Evolutionary conservation across 2,888 invertebrate species (phyloP), one percentile per base, ranked within the genome.

Genomic region (Catocala sponsa): DNA sequence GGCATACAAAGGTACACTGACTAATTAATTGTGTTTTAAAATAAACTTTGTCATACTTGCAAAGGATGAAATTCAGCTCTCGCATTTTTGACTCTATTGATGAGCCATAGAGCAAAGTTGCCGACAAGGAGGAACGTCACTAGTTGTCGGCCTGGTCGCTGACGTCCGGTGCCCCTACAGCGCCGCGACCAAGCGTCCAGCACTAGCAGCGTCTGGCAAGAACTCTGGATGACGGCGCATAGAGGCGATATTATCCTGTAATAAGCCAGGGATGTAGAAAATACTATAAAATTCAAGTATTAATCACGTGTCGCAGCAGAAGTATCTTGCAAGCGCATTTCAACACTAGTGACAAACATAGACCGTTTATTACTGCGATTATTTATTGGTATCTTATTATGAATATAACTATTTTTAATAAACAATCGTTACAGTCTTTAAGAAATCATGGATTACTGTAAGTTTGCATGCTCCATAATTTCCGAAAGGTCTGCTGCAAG

Each of bases 81-180:
- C 1, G 96, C 95, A 69, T 96, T 96, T 82, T 96, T 96, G 57
- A 97, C 92, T 9, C 96, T 95, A 78, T 96, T 96, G 6, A 97
- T 94, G n/a, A 96, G 95, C 96, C 96, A 96, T 63, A 96, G 90
- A 0, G 97, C 96, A 49, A 96, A 95, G 84, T 96, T 96, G 10
- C 95, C 94, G 0, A 96, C 95, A 10, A 96, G 91, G 0, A 97
- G 91, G 81, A 97, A 97, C 0, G 97, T 97, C 55, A 97, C 95
- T 59, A 96, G 89, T 78, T 97, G 96, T 33, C 97, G 92, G 9
- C 97, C 96, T 0, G 96, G 96, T 62, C 95, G 83, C 48, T 83
- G 85, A 4, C 85, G 89, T 12, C 91, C 89, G 12, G 79, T 79
- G 15, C 93, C 95, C 0, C 93, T 94, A 65, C 94, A 94, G 10